Conservation (phyloP, 2,113 vertebrate genomes). For the Bos javanicus region DNA sequence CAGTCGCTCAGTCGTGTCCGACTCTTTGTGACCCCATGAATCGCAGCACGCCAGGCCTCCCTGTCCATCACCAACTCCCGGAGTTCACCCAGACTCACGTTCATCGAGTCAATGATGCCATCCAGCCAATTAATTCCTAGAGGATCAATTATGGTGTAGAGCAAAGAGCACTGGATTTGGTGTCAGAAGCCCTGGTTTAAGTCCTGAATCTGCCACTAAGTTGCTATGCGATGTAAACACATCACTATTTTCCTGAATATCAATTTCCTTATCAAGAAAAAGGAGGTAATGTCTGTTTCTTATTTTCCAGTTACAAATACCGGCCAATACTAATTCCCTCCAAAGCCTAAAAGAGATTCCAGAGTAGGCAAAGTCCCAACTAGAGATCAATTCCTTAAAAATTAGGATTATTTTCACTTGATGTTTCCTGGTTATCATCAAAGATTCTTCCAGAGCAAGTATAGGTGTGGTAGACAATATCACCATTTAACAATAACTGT, state of each 20-base stretch:
- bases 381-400: not conserved
- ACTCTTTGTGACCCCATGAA: too few species aligned
- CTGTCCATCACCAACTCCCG: too few species aligned
- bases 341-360: not conserved
- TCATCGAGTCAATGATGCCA: too few species aligned
- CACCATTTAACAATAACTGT: not conserved
- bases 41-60: too few species aligned
- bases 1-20: too few species aligned
- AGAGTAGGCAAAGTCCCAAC: not conserved
- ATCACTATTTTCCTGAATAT: not conserved
- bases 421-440: not conserved
- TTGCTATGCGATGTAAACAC: not conserved
- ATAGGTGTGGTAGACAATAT: not conserved
- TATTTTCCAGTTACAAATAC: not conserved
- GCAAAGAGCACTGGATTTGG: not conserved
- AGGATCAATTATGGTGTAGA: not conserved
- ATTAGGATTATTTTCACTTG: not conserved
- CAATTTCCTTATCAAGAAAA: not conserved
- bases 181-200: not conserved
- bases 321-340: not conserved
- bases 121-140: not conserved
- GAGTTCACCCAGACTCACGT: too few species aligned
- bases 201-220: not conserved
- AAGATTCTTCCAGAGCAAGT: not conserved
- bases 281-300: not conserved